A percentile compares a stretch with the other conserved stretches of the same genome.
phyloP scores from a whole-genome alignment of 2,888 invertebrate genomes.

The Escarpia spicata region DNA sequence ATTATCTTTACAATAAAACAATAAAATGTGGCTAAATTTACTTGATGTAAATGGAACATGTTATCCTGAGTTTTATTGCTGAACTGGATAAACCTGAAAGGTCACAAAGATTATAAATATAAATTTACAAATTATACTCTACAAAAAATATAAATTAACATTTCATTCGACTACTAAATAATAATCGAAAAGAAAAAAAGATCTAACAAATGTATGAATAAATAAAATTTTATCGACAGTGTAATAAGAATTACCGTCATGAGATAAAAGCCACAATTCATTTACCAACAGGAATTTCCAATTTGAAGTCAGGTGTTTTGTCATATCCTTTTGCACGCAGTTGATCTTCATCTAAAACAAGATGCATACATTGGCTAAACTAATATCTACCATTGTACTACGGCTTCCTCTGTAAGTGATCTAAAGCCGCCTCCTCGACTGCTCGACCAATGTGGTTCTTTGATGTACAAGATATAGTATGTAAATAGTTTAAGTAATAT shows the following conservation, averaged over 20 bases:
- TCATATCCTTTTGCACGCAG: constrained; percentile 86
- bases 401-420: too few relatives aligned
- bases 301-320: constrained; percentile 92
- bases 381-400: too few relatives aligned
- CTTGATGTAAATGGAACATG: neutral
- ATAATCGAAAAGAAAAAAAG: neutral
- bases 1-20: too few relatives aligned
- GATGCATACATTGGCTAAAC: neutral
- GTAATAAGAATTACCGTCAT: neutral
- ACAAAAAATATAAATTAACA: neutral
- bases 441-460: too few relatives aligned
- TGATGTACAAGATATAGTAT: too few relatives aligned
- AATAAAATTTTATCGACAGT: neutral
- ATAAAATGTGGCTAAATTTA: neutral
- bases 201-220: neutral
- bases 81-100: neutral
- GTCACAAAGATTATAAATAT: neutral
- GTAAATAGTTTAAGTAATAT: too few relatives aligned
- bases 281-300: constrained; percentile 82
- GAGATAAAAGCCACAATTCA: neutral
- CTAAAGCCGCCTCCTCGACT: too few relatives aligned
- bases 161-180: neutral
- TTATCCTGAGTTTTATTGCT: neutral
- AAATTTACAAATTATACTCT: neutral
- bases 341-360: constrained; percentile 76